phyloP scores from a whole-genome alignment of 2,888 invertebrate species.

The Drosophila picticornis region DNA sequence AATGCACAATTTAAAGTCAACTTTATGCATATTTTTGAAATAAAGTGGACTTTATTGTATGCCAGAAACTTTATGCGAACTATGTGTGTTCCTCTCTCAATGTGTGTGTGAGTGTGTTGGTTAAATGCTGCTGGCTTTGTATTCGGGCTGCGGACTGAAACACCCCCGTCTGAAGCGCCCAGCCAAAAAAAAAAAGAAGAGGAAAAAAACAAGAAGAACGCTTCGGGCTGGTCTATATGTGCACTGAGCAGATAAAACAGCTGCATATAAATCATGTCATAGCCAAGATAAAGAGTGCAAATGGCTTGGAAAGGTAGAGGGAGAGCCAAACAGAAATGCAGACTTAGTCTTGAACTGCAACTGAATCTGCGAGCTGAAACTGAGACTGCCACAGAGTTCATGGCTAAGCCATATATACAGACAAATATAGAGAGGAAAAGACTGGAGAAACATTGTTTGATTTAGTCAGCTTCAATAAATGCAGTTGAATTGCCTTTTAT shows the following conservation, averaged over 20 bases:
- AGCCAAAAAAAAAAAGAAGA: slow-evolving; percentile 33
- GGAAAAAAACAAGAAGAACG: background rate
- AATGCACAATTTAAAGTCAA: slow-evolving; percentile 53
- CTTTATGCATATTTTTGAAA: slow-evolving; percentile 68
- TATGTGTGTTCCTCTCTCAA: slow-evolving; percentile 7
- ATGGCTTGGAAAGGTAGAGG: slow-evolving; percentile 37
- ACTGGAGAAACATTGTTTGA: slow-evolving; percentile 35
- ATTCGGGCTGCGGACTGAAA: slow-evolving; percentile 33
- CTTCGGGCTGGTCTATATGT: slow-evolving; percentile 42
- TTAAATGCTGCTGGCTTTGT: slow-evolving; percentile 47
- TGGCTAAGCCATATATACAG: slow-evolving; percentile 22
- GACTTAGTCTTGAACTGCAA: slow-evolving; percentile 31
- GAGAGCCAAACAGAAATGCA: slow-evolving; percentile 19
- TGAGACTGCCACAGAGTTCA: slow-evolving; percentile 5
- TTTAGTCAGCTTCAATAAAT: slow-evolving; percentile 43
- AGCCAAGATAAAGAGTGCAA: slow-evolving; percentile 72
- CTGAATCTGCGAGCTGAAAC: background rate
- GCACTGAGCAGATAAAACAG: slow-evolving; percentile 62
- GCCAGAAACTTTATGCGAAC: slow-evolving; percentile 45
- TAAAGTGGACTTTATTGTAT: slow-evolving; percentile 54
- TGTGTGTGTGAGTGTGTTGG: slow-evolving; percentile 20
- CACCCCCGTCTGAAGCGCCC: background rate
- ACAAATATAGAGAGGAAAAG: background rate
- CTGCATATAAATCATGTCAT: slow-evolving; percentile 74
- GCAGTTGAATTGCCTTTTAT: slow-evolving; percentile 55